Percentiles rank a stretch among this genome's conserved stretches.
Conservation (phyloP, 2,797 vertebrate genomes). For the Sebastes taczanowskii region DNA sequence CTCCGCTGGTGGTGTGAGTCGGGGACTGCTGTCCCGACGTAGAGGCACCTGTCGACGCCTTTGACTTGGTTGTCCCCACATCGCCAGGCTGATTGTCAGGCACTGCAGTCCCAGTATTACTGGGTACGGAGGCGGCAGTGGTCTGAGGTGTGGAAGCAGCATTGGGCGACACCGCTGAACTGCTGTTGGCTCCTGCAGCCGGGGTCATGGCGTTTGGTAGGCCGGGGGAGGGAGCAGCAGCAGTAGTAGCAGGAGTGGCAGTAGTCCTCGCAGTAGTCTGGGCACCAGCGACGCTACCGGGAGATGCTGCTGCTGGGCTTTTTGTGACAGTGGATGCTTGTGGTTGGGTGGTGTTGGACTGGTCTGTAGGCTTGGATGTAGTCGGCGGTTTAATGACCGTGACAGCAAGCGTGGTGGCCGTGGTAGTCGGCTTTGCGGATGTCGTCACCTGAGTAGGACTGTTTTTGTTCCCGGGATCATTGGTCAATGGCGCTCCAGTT, state of each 20-base stretch:
- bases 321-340: rapidly evolving
- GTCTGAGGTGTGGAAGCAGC: rapidly evolving
- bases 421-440: rapidly evolving
- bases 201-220: rapidly evolving
- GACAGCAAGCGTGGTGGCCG: rapidly evolving
- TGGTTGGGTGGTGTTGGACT: rapidly evolving
- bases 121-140: rapidly evolving
- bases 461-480: rapidly evolving
- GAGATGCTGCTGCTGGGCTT: rapidly evolving
- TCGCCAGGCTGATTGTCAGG: too few relatives aligned
- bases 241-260: neutral
- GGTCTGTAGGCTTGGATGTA: rapidly evolving
- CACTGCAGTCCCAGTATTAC: rapidly evolving
- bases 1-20: neutral
- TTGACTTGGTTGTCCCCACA: too few relatives aligned
- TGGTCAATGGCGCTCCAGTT: rapidly evolving
- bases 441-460: rapidly evolving
- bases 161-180: rapidly evolving
- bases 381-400: rapidly evolving
- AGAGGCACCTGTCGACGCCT: rapidly evolving
- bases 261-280: rapidly evolving
- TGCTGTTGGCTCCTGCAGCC: rapidly evolving
- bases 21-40: rapidly evolving
- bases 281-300: rapidly evolving
- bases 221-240: too few relatives aligned